A percentile compares a stretch with the other conserved stretches of the same genome.
Evolutionary conservation across 2,113 vertebrate species (phyloP).

Genomic region (Amblyornis subalaris): DNA sequence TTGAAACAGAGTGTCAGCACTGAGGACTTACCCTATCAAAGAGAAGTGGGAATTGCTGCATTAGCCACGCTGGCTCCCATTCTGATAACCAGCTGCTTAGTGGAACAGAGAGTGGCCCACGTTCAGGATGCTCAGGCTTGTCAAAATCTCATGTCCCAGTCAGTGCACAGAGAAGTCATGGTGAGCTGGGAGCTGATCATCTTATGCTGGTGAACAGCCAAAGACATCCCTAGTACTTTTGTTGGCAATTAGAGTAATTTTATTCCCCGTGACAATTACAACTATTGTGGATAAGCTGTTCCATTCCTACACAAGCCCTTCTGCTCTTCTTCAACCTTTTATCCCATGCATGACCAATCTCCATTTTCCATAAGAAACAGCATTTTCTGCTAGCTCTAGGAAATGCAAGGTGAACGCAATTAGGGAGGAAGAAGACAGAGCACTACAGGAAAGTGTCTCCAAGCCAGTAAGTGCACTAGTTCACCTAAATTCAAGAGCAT

Average conservation of each 20-base stretch:
- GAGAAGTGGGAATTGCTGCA: background rate
- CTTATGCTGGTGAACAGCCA: background rate
- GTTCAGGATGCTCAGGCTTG: background rate
- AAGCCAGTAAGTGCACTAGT: background rate
- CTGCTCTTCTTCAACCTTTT: background rate
- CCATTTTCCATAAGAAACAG: background rate
- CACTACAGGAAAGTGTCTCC: background rate
- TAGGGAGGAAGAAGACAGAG: background rate
- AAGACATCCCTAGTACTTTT: background rate
- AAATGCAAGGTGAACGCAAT: background rate
- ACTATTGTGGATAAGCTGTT: background rate
- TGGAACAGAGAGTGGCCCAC: background rate
- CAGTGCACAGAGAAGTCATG: background rate
- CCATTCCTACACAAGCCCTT: background rate
- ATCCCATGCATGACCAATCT: background rate
- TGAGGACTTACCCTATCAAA: background rate
- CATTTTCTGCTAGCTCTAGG: background rate
- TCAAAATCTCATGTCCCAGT: background rate
- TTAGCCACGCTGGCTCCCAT: rapidly evolving
- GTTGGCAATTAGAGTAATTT: background rate
- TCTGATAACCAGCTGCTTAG: background rate
- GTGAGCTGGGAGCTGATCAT: background rate
- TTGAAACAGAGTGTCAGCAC: background rate
- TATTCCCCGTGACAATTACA: background rate
- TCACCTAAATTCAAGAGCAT: background rate